Conservation (phyloP, 1,140 invertebrate genomes). For the Drosophila subpulchrella region DNA sequence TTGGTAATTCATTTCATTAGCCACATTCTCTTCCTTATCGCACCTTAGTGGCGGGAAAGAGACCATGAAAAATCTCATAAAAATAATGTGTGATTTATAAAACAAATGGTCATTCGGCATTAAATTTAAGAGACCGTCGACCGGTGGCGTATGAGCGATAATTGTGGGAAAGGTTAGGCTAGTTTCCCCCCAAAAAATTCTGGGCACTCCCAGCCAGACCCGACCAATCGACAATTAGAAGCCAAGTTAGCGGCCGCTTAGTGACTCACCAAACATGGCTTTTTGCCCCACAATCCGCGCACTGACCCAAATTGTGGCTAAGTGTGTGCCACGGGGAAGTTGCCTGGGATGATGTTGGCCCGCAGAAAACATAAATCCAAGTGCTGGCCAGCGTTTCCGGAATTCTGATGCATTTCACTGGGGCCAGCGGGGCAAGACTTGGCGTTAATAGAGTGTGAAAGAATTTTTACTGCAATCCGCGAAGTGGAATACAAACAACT, state of each 20-base stretch:
- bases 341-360: constrained; percentile 11
- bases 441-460: constrained; percentile 74
- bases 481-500: constrained; percentile 19
- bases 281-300: constrained; percentile 40
- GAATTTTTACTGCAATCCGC: constrained; percentile 46
- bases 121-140: constrained; percentile 45
- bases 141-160: constrained; percentile 44
- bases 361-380: constrained; percentile 57
- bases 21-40: constrained; percentile 24
- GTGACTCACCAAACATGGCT: constrained; percentile 55
- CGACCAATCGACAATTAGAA: constrained; percentile 64
- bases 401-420: constrained; percentile 70
- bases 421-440: constrained; percentile 23
- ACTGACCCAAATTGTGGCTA: constrained; percentile 67
- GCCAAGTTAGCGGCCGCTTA: constrained; percentile 63
- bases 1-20: constrained; percentile 36
- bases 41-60: constrained; percentile 12
- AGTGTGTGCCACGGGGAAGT: constrained; percentile 13
- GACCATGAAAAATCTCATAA: constrained; percentile 45
- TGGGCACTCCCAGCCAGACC: constrained; percentile 48
- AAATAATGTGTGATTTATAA: constrained; percentile 54
- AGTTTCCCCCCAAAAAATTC: constrained; percentile 22
- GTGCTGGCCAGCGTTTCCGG: constrained; percentile 60
- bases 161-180: constrained; percentile 39
- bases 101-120: constrained; percentile 45